These are phyloP conservation scores for Apodemia zela DNA, from an alignment of 2,888 invertebrate species.

Conservation along the genomic window DNA sequence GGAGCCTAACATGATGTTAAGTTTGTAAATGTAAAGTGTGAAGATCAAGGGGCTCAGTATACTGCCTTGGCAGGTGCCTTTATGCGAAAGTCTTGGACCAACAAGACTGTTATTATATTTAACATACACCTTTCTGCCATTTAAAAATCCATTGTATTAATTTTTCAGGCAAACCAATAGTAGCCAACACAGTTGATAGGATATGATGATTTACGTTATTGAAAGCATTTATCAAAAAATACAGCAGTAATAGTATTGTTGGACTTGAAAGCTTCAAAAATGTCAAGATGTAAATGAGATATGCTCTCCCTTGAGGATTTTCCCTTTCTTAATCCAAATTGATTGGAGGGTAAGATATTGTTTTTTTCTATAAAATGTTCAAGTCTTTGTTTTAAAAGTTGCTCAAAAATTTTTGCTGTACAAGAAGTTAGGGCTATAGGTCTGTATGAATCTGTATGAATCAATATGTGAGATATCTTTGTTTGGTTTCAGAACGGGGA, in stretches of 20 bases:
- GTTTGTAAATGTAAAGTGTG: constrained; percentile 28
- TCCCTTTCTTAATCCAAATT: constrained; percentile 27
- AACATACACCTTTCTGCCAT: constrained; percentile 27
- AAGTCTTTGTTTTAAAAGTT: constrained; percentile 27
- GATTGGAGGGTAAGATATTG: constrained; percentile 22
- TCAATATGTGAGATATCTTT: constrained; percentile 21
- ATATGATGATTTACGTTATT: constrained; percentile 27
- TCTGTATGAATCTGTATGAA: constrained; percentile 29
- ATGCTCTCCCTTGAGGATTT: constrained; percentile 27
- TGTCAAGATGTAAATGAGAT: constrained; percentile 22
- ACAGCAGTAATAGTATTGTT: constrained; percentile 2
- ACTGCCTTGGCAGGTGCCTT: constrained; percentile 31
- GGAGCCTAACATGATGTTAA: constrained; percentile 5
- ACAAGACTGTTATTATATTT: constrained; percentile 29
- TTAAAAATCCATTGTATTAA: constrained; percentile 21
- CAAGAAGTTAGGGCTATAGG: constrained; percentile 30
- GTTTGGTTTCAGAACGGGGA: constrained; percentile 29
- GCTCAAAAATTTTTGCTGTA: constrained; percentile 30
- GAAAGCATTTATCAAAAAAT: constrained; percentile 30
- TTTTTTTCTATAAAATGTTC: constrained; percentile 29
- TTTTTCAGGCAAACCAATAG: constrained; percentile 22
- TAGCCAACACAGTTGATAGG: constrained; percentile 9
- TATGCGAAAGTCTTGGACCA: constrained; percentile 25
- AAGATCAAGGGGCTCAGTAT: constrained; percentile 28
- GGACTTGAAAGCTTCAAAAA: constrained; percentile 13